A percentile compares a stretch with the other conserved stretches of the same genome.
Conservation (phyloP, 2,797 vertebrate species). For the Alosa sapidissima region DNA sequence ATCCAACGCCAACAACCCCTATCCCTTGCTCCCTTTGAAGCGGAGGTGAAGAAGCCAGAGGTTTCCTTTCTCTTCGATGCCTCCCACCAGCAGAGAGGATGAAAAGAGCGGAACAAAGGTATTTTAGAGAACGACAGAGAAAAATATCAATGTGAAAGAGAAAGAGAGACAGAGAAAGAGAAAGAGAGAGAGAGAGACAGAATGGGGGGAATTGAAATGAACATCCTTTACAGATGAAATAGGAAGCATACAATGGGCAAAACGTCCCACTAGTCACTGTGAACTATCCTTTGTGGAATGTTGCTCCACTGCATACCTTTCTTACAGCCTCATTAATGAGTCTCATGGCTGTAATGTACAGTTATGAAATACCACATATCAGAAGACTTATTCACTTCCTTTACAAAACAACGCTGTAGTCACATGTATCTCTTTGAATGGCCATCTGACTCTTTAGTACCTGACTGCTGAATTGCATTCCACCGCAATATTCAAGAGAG, state of each 20-base stretch:
- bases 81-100: not conserved
- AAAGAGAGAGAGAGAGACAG: not conserved
- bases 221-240: not conserved
- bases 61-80: not conserved
- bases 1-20: not conserved
- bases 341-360: not conserved
- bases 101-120: slow-evolving; percentile 6
- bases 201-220: not conserved
- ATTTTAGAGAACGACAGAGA: not conserved
- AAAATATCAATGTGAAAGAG: not conserved
- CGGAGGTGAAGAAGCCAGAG: slow-evolving; percentile 33
- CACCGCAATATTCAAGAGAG: no score
- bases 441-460: not conserved
- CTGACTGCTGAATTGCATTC: not conserved
- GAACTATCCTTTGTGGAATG: no score
- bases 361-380: not conserved
- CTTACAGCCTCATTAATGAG: not conserved
- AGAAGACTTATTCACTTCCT: no score
- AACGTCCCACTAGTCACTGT: not conserved
- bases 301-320: not conserved
- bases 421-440: not conserved
- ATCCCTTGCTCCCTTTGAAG: slow-evolving; percentile 27
- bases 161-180: not conserved
- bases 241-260: not conserved
- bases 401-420: no score